Evolutionary conservation across 2,888 invertebrate genomes (phyloP).

Genomic region (Hofmannophila pseudospretella): DNA sequence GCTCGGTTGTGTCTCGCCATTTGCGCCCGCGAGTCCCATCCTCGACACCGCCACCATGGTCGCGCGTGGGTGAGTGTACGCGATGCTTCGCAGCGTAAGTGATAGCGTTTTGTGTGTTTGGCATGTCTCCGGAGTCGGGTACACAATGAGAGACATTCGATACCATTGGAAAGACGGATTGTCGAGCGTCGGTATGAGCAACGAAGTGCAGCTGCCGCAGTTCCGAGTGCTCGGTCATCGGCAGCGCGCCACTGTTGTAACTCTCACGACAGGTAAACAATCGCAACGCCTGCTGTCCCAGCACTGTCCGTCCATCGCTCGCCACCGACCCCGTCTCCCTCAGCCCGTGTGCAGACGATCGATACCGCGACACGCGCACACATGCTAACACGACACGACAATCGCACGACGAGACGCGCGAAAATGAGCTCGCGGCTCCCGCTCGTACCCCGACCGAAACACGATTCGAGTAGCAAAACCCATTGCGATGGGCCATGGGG

Average conservation of each 20-base stretch:
- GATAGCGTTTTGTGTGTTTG: constrained; percentile 78
- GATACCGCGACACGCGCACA: constrained; percentile 69
- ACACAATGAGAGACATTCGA: constrained; percentile 98
- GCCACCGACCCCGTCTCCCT: constrained; percentile 71
- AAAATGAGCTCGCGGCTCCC: constrained; percentile 57
- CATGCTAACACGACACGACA: constrained; percentile 65
- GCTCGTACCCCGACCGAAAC: constrained; percentile 66
- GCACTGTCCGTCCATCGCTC: constrained; percentile 61
- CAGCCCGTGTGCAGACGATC: constrained; percentile 68
- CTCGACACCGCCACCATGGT: constrained; percentile 36
- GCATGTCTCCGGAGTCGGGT: constrained; percentile 90
- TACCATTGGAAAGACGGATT: constrained; percentile 97
- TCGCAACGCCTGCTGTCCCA: constrained; percentile 55
- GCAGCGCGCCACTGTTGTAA: constrained; percentile 95
- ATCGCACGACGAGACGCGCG: constrained; percentile 66
- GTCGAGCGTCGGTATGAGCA: constrained; percentile 96
- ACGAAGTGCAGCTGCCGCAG: constrained; percentile 97
- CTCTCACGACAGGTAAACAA: constrained; percentile 95
- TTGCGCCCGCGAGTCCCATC: constrained; percentile 39
- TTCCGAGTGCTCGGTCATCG: constrained; percentile 97
- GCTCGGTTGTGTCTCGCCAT: constrained; percentile 38
- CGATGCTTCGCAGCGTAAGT: constrained; percentile 73
- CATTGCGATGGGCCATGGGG: constrained; percentile 76
- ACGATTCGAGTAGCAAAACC: constrained; percentile 71
- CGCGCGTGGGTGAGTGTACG: constrained; percentile 38